Evolutionary conservation across 2,888 invertebrate genomes (phyloP).

Genomic region (Ophioninae sp.): DNA sequence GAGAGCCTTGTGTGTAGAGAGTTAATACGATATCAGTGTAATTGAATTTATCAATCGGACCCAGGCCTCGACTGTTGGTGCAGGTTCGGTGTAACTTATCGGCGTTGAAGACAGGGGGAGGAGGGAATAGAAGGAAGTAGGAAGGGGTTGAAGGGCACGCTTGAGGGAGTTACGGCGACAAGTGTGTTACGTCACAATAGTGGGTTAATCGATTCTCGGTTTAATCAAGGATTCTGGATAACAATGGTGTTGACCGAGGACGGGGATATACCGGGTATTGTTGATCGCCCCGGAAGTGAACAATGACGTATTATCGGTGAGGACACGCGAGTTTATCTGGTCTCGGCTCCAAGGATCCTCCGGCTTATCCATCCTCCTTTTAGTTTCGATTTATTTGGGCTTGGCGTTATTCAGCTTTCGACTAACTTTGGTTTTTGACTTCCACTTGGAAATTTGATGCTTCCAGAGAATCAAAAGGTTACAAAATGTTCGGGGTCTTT

Average conservation of each 20-base stretch:
- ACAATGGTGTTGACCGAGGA: slow-evolving; percentile 34
- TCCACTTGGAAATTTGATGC: too few species aligned
- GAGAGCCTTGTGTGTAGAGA: not conserved
- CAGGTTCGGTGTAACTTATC: not conserved
- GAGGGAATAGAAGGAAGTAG: not conserved
- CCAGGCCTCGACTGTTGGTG: not conserved
- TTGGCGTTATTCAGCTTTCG: not conserved
- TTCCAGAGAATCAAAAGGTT: too few species aligned
- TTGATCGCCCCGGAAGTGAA: slow-evolving; percentile 33
- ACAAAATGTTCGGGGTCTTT: too few species aligned
- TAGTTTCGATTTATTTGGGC: not conserved
- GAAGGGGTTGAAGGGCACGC: not conserved
- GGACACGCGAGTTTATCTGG: slow-evolving; percentile 26
- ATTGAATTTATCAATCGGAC: slow-evolving; percentile 25
- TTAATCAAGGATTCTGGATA: slow-evolving; percentile 49
- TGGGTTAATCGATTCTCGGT: slow-evolving; percentile 45
- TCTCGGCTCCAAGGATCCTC: slow-evolving; percentile 8
- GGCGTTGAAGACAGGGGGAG: not conserved
- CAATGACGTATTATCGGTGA: slow-evolving; percentile 46
- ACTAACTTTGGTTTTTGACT: too few species aligned
- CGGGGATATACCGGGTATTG: not conserved
- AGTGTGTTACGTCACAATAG: not conserved
- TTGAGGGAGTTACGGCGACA: slow-evolving; percentile 28
- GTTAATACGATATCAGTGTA: slow-evolving; percentile 1
- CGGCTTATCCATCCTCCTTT: slow-evolving; percentile 8